Evolutionary conservation across 92 coral and sea anemone species (phyloP).

Genomic region (Epizoanthus illoricatus): DNA sequence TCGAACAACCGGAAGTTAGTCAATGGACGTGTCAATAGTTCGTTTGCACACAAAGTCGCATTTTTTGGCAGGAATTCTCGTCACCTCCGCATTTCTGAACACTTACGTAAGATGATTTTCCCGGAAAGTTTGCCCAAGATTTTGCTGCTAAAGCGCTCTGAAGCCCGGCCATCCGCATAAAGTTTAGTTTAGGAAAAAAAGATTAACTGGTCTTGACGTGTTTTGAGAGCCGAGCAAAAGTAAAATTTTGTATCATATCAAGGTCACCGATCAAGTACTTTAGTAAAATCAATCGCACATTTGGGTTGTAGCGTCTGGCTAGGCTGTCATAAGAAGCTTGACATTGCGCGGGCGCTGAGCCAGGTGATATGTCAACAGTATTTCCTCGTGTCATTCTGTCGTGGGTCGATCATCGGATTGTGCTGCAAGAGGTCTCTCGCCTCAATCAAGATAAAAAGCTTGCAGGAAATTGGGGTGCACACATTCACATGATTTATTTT

Average conservation of each 20-base stretch:
- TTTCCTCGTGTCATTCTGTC: neutral
- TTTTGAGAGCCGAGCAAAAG: neutral
- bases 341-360: neutral
- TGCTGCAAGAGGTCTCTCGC: neutral
- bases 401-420: neutral
- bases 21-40: neutral
- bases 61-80: neutral
- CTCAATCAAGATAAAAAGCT: slow-evolving; percentile 36
- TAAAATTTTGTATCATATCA: neutral
- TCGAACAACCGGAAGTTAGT: slow-evolving; percentile 17
- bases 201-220: neutral
- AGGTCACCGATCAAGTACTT: slow-evolving; percentile 13
- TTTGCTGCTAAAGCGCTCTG: neutral
- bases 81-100: slow-evolving; percentile 13
- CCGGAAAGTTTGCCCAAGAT: neutral
- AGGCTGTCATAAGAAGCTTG: neutral
- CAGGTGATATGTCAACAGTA: neutral
- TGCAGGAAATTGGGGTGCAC: slow-evolving; percentile 26
- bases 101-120: slow-evolving; percentile 22
- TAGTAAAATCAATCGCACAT: slow-evolving; percentile 31
- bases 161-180: too few species aligned
- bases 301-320: neutral
- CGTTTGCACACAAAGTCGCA: slow-evolving; percentile 11
- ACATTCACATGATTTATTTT: slow-evolving; percentile 13
- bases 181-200: neutral